phyloP scores from a whole-genome alignment of 2,113 vertebrate species.

The Mesembrinibis cayennensis region DNA sequence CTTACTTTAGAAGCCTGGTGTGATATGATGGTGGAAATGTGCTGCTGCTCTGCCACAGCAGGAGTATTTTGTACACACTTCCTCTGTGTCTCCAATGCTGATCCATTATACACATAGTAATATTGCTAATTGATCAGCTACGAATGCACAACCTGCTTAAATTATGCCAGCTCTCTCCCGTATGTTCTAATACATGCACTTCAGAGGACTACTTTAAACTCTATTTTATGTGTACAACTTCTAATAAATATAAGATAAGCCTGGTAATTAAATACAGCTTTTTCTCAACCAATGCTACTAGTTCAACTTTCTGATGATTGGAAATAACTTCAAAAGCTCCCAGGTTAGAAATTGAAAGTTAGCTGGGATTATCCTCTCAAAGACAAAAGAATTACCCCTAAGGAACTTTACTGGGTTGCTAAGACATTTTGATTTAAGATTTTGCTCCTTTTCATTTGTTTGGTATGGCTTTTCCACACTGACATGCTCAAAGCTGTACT shows the following conservation, averaged over 20 bases:
- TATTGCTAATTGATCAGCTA: background rate
- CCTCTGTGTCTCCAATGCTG: background rate
- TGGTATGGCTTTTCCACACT: background rate
- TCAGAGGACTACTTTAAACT: background rate
- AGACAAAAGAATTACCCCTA: background rate
- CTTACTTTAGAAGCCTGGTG: background rate
- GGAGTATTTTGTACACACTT: background rate
- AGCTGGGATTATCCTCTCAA: background rate
- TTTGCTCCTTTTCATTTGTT: background rate
- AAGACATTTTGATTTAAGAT: background rate
- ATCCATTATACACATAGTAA: background rate
- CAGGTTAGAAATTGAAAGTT: background rate
- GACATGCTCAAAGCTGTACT: background rate
- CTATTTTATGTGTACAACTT: background rate
- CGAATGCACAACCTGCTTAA: background rate
- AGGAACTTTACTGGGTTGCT: background rate
- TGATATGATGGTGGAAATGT: background rate
- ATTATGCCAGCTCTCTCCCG: background rate
- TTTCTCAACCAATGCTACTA: background rate
- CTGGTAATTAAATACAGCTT: background rate
- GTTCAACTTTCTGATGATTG: background rate
- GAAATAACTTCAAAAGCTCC: background rate
- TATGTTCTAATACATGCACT: fast-evolving
- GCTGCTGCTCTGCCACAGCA: background rate
- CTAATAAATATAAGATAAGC: background rate